Base-by-base conservation (phyloP, 2,797 vertebrate genomes). In the Premnoplex brunnescens region DNA sequence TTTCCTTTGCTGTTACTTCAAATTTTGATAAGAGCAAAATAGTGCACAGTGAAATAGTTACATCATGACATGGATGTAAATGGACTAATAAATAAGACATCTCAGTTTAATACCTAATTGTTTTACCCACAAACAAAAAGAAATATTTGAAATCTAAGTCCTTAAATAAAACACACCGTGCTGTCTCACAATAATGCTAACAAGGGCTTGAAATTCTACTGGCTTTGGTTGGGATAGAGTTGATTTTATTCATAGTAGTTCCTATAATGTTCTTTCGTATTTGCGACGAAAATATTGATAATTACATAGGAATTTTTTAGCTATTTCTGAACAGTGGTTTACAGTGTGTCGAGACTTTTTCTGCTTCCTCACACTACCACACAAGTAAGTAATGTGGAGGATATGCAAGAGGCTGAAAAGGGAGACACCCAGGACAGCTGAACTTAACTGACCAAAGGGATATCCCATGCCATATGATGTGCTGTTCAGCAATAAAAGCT, bases 331-430 rank as follows among this genome's bases (percentile, higher is more conserved):
- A 3, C 22, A 49, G 13, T 15, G 23, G 2, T 39, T 37, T 56
- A n/a, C 20, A 56, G 36, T 6, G 8, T 10, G 6, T 2, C 27
- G n/a, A 49, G 6, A 20, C 17, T 2, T 67, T 78, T 82, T 32
- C 34, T 78, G 7, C 16, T 56, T 59, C 26, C 7, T 49, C 8
- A 24, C 14, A 2, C 6, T 11, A 5, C 21, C 4, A 6, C 20
- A 41, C 13, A 36, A 60, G 11, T 2, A 3, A n/a, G 19, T 4
- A 26, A 20, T 9, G 10, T 2, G 3, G 12, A 17, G 19, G 4
- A 32, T 7, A 10, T 5, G 2, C 3, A 58, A 39, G 16, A 62
- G 2, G 3, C 6, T 88, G 27, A 32, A 34, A 64, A 26, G 9
- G 18, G 24, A 49, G 24, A 14, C 10, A 43, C 12, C 2, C 2